A percentile compares a stretch with the other conserved stretches of the same genome.
Evolutionary conservation across 2,888 invertebrate species (phyloP).

Genomic region (Drosophila hawaiiensis): DNA sequence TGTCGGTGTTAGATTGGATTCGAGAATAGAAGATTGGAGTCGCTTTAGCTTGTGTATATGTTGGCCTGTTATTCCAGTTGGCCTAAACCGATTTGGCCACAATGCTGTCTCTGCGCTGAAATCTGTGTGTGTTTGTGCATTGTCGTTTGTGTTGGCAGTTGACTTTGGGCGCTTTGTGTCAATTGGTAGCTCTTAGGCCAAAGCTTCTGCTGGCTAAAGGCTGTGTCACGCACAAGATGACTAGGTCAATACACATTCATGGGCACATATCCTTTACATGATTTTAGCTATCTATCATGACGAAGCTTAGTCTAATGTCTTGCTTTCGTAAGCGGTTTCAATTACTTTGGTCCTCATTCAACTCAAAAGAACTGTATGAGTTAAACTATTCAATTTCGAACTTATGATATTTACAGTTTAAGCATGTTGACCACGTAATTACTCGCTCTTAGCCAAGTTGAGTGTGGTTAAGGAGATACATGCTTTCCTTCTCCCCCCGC

Average conservation of each 20-base stretch:
- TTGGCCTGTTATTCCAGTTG: slow-evolving; percentile 59
- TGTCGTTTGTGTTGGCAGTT: slow-evolving; percentile 45
- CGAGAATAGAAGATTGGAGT: slow-evolving; percentile 24
- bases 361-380: neutral
- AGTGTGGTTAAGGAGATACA: slow-evolving; percentile 8
- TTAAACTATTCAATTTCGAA: slow-evolving; percentile 6
- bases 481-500: neutral
- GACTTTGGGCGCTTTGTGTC: slow-evolving; percentile 58
- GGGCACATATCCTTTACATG: slow-evolving; percentile 13
- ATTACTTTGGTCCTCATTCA: neutral
- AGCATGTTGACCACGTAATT: slow-evolving; percentile 22
- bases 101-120: slow-evolving; percentile 7
- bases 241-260: slow-evolving; percentile 20
- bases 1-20: slow-evolving; percentile 46
- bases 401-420: slow-evolving; percentile 16
- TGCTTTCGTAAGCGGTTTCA: neutral
- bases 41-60: slow-evolving; percentile 24
- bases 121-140: slow-evolving; percentile 21
- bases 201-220: slow-evolving; percentile 33
- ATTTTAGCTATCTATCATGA: slow-evolving; percentile 3
- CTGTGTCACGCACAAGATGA: slow-evolving; percentile 20
- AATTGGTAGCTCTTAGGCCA: slow-evolving; percentile 58
- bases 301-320: neutral
- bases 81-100: slow-evolving; percentile 69
- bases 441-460: slow-evolving; percentile 20